These are phyloP conservation scores for Craseonycteris thonglongyai DNA, from an alignment of 2,113 vertebrate genomes.

Conservation along the genomic window DNA sequence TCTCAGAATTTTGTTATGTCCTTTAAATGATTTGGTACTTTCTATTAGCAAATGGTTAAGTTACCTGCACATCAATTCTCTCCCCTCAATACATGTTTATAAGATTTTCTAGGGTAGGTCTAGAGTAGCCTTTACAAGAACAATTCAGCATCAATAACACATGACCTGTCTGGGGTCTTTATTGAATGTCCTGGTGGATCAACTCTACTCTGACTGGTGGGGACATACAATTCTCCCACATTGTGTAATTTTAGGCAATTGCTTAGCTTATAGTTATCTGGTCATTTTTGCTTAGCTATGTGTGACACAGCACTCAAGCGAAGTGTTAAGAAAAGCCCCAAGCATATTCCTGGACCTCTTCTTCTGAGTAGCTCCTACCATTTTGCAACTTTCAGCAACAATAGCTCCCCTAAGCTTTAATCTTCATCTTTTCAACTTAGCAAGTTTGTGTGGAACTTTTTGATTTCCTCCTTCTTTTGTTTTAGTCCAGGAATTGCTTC, in stretches of 20 bases:
- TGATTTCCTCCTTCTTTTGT: not conserved
- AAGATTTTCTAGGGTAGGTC: not conserved
- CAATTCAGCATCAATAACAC: not conserved
- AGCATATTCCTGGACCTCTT: not conserved
- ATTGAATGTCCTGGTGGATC: not conserved
- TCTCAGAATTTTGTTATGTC: not conserved
- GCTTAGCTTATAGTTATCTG: not conserved
- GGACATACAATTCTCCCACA: not conserved
- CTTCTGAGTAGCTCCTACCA: not conserved
- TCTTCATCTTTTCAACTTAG: not conserved
- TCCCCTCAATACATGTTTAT: not conserved
- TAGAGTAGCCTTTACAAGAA: not conserved
- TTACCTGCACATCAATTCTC: not conserved
- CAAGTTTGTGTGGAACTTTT: not conserved
- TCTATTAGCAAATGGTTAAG: not conserved
- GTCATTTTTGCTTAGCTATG: not conserved
- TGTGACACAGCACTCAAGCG: not conserved
- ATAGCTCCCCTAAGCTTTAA: not conserved
- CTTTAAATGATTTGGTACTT: not conserved
- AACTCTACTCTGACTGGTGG: not conserved
- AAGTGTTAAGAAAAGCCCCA: not conserved
- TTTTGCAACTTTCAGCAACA: not conserved
- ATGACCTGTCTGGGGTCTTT: not conserved
- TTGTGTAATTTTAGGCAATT: not conserved
- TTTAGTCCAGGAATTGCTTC: not conserved